phyloP scores from a whole-genome alignment of 1,140 invertebrate genomes.

The Musca domestica region DNA sequence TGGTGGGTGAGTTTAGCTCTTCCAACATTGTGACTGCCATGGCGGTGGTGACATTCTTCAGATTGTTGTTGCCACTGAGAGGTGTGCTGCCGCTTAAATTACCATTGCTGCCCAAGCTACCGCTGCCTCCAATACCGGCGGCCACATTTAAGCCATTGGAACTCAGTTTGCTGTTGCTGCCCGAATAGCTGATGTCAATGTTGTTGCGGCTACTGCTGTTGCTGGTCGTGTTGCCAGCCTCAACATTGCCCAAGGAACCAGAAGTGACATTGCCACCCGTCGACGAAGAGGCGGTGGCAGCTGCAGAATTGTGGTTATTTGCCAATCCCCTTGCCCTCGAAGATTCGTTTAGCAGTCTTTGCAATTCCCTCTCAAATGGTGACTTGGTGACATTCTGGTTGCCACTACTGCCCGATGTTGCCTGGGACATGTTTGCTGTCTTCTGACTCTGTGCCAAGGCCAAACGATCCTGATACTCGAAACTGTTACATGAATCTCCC shows the following conservation, averaged over 20 bases:
- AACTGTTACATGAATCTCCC: constrained; percentile 64
- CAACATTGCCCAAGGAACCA: constrained; percentile 22
- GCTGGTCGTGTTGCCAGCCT: constrained; percentile 38
- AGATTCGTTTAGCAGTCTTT: constrained; percentile 68
- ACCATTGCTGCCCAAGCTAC: constrained; percentile 39
- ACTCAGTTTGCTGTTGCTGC: constrained; percentile 43
- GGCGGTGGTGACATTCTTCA: constrained; percentile 26
- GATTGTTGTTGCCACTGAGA: constrained; percentile 49
- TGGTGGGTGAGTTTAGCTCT: constrained; percentile 31
- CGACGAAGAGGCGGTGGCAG: constrained; percentile 22
- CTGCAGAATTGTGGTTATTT: background rate
- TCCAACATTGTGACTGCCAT: constrained; percentile 28
- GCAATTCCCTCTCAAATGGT: constrained; percentile 71
- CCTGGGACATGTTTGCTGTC: constrained; percentile 34
- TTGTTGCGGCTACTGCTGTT: constrained; percentile 47
- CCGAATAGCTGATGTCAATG: constrained; percentile 38
- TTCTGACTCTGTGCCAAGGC: constrained; percentile 27
- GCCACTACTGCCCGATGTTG: background rate
- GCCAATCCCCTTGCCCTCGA: constrained; percentile 39
- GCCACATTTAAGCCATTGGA: constrained; percentile 34
- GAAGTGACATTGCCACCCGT: constrained; percentile 29
- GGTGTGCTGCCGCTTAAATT: constrained; percentile 49
- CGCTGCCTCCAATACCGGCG: constrained; percentile 24
- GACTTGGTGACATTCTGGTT: constrained; percentile 45
- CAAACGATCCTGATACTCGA: constrained; percentile 57